Percentiles rank a stretch among this genome's conserved stretches.
Evolutionary conservation across 2,888 invertebrate genomes (phyloP).

Genomic region (Drosophila rellima): DNA sequence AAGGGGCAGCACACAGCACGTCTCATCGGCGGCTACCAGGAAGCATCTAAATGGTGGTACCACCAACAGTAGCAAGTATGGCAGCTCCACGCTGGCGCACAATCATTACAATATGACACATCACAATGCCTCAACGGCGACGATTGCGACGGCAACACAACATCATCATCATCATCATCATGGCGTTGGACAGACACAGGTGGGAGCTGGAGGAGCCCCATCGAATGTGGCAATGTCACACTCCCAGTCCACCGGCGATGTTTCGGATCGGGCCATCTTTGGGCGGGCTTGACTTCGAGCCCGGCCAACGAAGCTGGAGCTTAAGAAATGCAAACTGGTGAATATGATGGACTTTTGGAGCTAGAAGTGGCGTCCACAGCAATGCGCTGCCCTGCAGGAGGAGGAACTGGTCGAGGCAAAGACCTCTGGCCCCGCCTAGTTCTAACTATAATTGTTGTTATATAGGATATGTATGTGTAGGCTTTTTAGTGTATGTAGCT

Average conservation of each 20-base stretch:
- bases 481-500: slow-evolving; percentile 37
- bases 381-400: slow-evolving; percentile 72
- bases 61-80: slow-evolving; percentile 81
- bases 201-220: slow-evolving; percentile 24
- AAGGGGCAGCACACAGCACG: slow-evolving; percentile 74
- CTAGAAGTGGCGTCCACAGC: slow-evolving; percentile 84
- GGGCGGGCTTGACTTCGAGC: slow-evolving; percentile 88
- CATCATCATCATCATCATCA: slow-evolving; percentile 60
- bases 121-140: slow-evolving; percentile 78
- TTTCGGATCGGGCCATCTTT: slow-evolving; percentile 87
- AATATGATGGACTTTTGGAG: slow-evolving; percentile 86
- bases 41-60: slow-evolving; percentile 80
- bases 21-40: slow-evolving; percentile 82
- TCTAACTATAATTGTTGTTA: slow-evolving; percentile 58
- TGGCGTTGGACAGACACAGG: slow-evolving; percentile 19
- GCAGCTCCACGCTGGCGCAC: slow-evolving; percentile 74
- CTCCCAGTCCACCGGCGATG: slow-evolving; percentile 89
- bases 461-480: slow-evolving; percentile 54
- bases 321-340: slow-evolving; percentile 86
- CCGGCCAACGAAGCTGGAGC: slow-evolving; percentile 84
- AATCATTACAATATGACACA: slow-evolving; percentile 81
- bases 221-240: slow-evolving; percentile 86
- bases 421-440: slow-evolving; percentile 26
- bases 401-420: slow-evolving; percentile 37
- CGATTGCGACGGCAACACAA: slow-evolving; percentile 74